Conservation (phyloP, 2,113 vertebrate genomes). For the Poicephalus gulielmi region DNA sequence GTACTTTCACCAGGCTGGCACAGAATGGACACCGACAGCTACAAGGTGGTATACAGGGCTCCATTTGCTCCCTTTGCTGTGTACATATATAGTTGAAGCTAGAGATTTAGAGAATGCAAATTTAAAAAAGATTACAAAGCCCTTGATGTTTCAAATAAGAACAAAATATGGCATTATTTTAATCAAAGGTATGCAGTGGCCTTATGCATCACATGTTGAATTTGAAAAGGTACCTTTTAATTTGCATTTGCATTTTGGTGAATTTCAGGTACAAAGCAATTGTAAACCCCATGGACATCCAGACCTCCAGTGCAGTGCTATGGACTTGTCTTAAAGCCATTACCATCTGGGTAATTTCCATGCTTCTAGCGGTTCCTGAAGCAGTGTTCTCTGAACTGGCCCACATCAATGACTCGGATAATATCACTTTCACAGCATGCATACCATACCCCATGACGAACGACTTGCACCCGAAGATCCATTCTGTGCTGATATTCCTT, state of each 20-base stretch:
- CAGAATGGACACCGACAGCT: background rate
- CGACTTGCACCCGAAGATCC: conserved; percentile 90
- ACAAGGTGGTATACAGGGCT: background rate
- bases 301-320: conserved; percentile 84
- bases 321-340: conserved; percentile 88
- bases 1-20: background rate
- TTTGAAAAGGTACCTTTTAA: background rate
- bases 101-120: background rate
- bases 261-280: conserved; percentile 91
- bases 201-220: background rate
- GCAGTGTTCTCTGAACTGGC: conserved; percentile 90
- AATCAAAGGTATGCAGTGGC: background rate
- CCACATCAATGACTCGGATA: conserved; percentile 75
- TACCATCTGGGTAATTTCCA: conserved; percentile 88
- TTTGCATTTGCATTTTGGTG: background rate
- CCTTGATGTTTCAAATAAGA: background rate
- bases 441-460: conserved; percentile 90
- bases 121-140: background rate
- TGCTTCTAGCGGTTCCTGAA: conserved; percentile 88
- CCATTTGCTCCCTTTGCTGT: background rate
- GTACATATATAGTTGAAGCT: background rate
- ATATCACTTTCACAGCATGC: conserved; percentile 87
- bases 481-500: conserved; percentile 92
- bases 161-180: background rate
- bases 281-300: conserved; percentile 97